phyloP scores from a whole-genome alignment of 2,888 invertebrate genomes.

The Drosophila sordidula region DNA sequence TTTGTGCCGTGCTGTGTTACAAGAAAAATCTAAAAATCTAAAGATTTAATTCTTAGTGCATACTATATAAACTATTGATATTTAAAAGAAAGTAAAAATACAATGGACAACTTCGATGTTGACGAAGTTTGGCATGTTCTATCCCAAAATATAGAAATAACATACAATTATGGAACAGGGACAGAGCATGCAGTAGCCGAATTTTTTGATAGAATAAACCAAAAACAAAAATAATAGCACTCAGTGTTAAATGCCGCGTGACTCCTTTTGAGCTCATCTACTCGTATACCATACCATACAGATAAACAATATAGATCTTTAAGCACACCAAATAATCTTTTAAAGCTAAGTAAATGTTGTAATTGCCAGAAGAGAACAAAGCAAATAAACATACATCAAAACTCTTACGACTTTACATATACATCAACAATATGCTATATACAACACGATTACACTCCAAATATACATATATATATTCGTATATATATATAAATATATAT shows the following conservation, averaged over 20 bases:
- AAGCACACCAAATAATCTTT: constrained; percentile 16
- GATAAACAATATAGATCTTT: background rate
- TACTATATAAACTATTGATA: constrained; percentile 9
- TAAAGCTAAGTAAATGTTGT: constrained; percentile 59
- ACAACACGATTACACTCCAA: constrained; percentile 10
- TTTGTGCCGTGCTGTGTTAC: constrained; percentile 54
- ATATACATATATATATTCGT: constrained; percentile 6
- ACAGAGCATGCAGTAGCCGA: constrained; percentile 14
- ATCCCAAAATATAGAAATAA: background rate
- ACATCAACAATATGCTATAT: constrained; percentile 4
- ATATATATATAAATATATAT: constrained; percentile 7
- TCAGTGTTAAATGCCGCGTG: constrained; percentile 40
- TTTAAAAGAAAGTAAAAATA: background rate
- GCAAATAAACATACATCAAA: constrained; percentile 15
- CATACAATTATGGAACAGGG: background rate
- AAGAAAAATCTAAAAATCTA: constrained; percentile 13
- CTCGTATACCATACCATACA: constrained; percentile 16
- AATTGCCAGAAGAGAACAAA: constrained; percentile 55
- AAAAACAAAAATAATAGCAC: constrained; percentile 12
- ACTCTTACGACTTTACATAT: constrained; percentile 20
- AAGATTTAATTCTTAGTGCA: constrained; percentile 5
- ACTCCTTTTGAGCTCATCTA: constrained; percentile 64
- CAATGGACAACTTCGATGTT: constrained; percentile 3
- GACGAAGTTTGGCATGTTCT: constrained; percentile 12
- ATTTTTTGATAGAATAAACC: constrained; percentile 31